Evolutionary conservation across 2,113 vertebrate genomes (phyloP), one percentile per base, ranked within the genome.

Genomic region (Bombycilla garrulus): DNA sequence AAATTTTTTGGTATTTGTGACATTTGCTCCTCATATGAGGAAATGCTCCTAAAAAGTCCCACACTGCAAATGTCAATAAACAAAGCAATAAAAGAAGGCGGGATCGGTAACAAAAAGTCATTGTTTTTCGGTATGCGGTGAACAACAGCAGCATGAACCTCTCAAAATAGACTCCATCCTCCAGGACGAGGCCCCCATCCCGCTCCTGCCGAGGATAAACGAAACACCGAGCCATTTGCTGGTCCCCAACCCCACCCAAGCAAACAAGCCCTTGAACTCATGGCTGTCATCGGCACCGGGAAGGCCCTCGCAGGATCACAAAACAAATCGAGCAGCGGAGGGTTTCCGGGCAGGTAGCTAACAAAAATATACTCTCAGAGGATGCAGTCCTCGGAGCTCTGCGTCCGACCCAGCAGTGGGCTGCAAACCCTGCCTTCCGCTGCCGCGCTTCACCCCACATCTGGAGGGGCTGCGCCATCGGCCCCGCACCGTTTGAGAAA

Each of bases 301-400:
- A 98, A 98, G 97, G 97, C 97, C 97, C 96, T 98, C 73, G 94
- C 95, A 98, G 97, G 97, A 98, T 98, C 97, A 96, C 98, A 98
- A 98, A 98, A 98, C 97, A 98, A 98, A 97, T 97, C 16, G 72
- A 97, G 97, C 97, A 90, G 98, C 45, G 76, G 98, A 98, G 97
- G 96, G 96, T 97, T 98, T 98, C 98, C 98, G 98, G 98, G 98
- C 98, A 98, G 98, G 86, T 91, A 96, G 98, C 98, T 98, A 98
- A 98, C 98, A 98, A 98, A 98, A 98, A 98, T 98, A 98, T 98
- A 98, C 97, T 97, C 23, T 96, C 91, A 96, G 98, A 98, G 98
- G 98, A 98, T 98, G 97, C 97, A 95, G 98, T 97, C 90, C 96
- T 35, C 94, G 81, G 97, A 96, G 98, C 97, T 97, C 94, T 93